Evolutionary conservation across 2,797 vertebrate species (phyloP), one percentile per base, ranked within the genome.

Genomic region (Falco naumanni): DNA sequence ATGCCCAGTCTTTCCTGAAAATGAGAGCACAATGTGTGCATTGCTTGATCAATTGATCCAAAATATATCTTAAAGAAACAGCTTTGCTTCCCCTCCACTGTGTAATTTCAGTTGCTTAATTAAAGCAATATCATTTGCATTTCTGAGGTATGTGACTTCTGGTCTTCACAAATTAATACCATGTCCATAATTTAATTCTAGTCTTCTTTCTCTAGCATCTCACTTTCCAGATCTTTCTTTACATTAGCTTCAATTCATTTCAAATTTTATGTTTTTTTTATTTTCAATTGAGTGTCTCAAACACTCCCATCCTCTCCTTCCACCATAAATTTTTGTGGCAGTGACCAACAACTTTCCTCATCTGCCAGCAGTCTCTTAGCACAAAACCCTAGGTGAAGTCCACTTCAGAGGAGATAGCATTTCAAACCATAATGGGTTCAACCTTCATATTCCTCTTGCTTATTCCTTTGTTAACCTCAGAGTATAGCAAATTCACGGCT

Each of bases 121-220:
- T 97, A 95, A 97, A 97, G 66, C 75, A 93, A 8, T 95, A 87
- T 29, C 13, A 91, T 96, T 96, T 96, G 68, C 82, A 96, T 97
- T 97, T 93, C 79, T 95, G 84, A 96, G 81, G 59, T 37, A 80
- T 11, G n/a, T 77, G 74, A 72, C 88, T 94, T 96, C 75, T 93
- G 71, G 82, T 94, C 77, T 91, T 80, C 85, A 91, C 90, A 91
- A 94, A 92, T 81, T 91, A 90, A 94, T 93, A 78, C 48, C 47
- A n/a, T 51, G 31, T 17, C 85, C 14, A 2, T 95, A 69, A 95
- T 95, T 94, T 95, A 87, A 95, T 93, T 95, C 37, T 84, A 50
- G 80, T 87, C 41, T 87, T 83, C 66, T 85, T 87, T 85, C 74
- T 85, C 74, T 79, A 89, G 51, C 17, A n/a, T 28, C 64, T 95